phyloP scores from a whole-genome alignment of 64 coral and sea anemone genomes.

The Montipora efflorescens region DNA sequence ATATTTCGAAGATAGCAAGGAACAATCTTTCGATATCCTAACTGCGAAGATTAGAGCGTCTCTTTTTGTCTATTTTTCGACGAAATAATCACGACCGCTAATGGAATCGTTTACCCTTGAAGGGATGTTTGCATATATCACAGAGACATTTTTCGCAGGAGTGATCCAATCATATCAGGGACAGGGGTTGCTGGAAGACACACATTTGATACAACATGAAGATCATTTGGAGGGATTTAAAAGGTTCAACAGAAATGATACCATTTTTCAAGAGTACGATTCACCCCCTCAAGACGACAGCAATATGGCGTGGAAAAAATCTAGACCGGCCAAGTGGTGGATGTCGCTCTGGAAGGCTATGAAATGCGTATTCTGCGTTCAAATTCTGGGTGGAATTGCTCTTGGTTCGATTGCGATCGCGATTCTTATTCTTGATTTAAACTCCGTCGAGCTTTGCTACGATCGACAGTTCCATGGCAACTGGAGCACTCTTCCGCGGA shows the following conservation, averaged over 20 bases:
- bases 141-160: neutral
- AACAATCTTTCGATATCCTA: too few relatives aligned
- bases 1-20: too few relatives aligned
- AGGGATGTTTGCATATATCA: slow-evolving; percentile 3
- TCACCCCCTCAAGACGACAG: neutral
- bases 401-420: slow-evolving; percentile 56
- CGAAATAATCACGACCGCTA: neutral
- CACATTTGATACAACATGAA: neutral
- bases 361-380: slow-evolving; percentile 24
- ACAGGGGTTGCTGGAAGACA: neutral
- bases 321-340: slow-evolving; percentile 4
- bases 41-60: too few relatives aligned
- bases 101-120: neutral
- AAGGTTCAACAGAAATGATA: slow-evolving; percentile 64
- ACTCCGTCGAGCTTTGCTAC: neutral
- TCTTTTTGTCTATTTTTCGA: neutral
- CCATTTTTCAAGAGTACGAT: slow-evolving; percentile 83
- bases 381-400: slow-evolving; percentile 36
- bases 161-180: slow-evolving; percentile 2
- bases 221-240: slow-evolving; percentile 60
- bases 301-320: slow-evolving; percentile 36
- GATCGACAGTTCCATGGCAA: too few relatives aligned
- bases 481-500: too few relatives aligned
- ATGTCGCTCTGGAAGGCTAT: slow-evolving; percentile 32
- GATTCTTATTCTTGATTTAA: slow-evolving; percentile 71